Conservation (phyloP, 2,888 invertebrate genomes). For the Sinelater perroti region DNA sequence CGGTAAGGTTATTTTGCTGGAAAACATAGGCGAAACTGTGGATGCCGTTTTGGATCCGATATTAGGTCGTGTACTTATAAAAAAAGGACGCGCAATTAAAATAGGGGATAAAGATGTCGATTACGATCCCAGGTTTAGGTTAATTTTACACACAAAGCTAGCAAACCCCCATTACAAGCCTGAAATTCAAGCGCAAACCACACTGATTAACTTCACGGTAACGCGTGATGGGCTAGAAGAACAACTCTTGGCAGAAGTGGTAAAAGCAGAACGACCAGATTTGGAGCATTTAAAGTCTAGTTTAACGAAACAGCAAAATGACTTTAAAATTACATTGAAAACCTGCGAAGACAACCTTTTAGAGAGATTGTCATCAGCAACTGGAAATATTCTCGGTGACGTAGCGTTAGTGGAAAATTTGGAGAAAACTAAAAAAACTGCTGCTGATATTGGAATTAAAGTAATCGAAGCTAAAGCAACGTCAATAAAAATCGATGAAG, state of each 20-base stretch:
- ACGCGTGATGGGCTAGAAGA: constrained; percentile 92
- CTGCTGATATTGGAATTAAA: constrained; percentile 87
- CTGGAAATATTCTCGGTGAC: constrained; percentile 91
- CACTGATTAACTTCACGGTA: constrained; percentile 94
- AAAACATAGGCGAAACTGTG: constrained; percentile 88
- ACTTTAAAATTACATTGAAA: constrained; percentile 92
- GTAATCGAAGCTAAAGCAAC: constrained; percentile 88
- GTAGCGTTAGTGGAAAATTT: constrained; percentile 90
- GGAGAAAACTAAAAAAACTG: constrained; percentile 92
- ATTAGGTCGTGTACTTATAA: constrained; percentile 86
- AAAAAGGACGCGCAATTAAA: constrained; percentile 83
- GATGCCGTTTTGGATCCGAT: constrained; percentile 93
- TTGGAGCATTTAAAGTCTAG: constrained; percentile 83
- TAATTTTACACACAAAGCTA: constrained; percentile 91
- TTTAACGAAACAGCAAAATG: constrained; percentile 91
- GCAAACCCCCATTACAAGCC: constrained; percentile 97
- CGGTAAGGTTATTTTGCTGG: constrained; percentile 82
- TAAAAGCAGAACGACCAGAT: constrained; percentile 92
- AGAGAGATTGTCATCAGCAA: constrained; percentile 86
- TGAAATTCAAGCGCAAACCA: constrained; percentile 96
- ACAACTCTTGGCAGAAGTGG: constrained; percentile 91
- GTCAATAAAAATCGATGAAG: constrained; percentile 87
- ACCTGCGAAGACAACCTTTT: constrained; percentile 90
- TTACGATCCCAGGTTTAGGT: constrained; percentile 80
- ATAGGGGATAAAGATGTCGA: constrained; percentile 94